Evolutionary conservation across 2,888 invertebrate species (phyloP), one percentile per base, ranked within the genome.

Genomic region (Penaeus monodon): DNA sequence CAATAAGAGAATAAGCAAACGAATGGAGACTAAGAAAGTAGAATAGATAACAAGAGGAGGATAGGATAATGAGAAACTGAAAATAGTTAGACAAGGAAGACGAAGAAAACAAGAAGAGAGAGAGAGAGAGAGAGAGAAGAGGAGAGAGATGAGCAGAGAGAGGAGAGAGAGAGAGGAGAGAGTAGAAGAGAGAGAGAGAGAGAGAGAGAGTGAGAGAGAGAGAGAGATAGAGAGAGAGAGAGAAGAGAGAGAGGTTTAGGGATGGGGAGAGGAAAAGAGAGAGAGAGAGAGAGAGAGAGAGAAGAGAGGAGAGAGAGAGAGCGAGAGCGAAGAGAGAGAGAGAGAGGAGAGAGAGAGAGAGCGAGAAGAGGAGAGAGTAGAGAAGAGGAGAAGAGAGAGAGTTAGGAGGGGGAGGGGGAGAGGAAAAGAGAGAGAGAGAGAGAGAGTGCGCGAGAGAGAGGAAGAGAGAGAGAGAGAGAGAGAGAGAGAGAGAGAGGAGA

Each of bases 171-270:
- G 12, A 44, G 20, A 38, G 68, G 63, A 63, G 63, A 65, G 66
- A 65, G 65, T 22, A 14, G n/a, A n/a, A 65, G 63, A 80, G 29
- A 65, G 33, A 80, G 27, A 64, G 57, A 64, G 57, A 64, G 57
- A 29, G 29, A 80, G 33, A 80, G n/a, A 29, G 24, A 22, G 24
- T 65, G 33, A 27, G 33, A 80, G 20, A 44, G 33, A 44, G 33
- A 33, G 29, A 78, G 49, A 78, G 27, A 49, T 10, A 38, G 38
- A n/a, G n/a, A 78, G 24, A 44, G 80, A 80, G 65, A 29, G n/a
- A 24, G 57, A 65, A 65, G 12, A 29, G 24, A 24, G 80, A 64
- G 14, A 24, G n/a, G 8, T 10, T 44, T 3, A 44, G 2, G 20
- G 66, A 29, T 10, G 17, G 27, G 33, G 33, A 14, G 63, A n/a